These are phyloP conservation scores for Cyprinus carpio DNA, from an alignment of 2,113 vertebrate genomes.

Conservation along the genomic window DNA sequence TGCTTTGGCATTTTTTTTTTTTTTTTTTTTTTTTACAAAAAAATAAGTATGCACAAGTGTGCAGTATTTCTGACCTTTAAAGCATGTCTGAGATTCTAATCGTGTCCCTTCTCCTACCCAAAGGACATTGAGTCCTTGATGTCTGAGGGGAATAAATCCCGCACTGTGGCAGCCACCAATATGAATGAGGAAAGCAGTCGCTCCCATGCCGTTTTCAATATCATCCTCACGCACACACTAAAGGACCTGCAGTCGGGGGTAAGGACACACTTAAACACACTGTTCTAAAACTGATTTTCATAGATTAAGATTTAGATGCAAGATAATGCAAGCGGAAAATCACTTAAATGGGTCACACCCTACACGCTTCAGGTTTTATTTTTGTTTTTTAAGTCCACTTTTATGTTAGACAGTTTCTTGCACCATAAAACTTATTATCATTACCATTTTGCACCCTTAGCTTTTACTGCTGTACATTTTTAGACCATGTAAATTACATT, in stretches of 20 bases:
- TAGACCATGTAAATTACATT: background rate
- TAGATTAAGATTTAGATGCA: constrained; percentile 25
- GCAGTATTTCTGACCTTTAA: constrained; percentile 4
- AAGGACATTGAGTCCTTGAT: constrained; percentile 97
- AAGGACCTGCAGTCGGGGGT: constrained; percentile 91
- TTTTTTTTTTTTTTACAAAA: background rate
- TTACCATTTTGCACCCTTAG: background rate
- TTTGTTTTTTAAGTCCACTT: background rate
- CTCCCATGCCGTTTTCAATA: constrained; percentile 96
- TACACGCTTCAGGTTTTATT: background rate
- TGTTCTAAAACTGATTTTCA: constrained; percentile 19
- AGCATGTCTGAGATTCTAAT: background rate
- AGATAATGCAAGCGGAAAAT: constrained; percentile 8
- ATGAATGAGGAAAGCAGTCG: constrained; percentile 99
- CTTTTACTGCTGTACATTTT: background rate
- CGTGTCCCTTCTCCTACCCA: constrained; percentile 4
- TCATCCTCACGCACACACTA: constrained; percentile 94
- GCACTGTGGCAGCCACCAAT: constrained; percentile 96
- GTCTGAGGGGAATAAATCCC: constrained; percentile 98
- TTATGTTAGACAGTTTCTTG: background rate
- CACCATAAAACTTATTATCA: background rate
- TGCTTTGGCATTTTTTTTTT: background rate
- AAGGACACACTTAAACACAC: constrained; percentile 59
- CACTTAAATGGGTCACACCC: background rate
- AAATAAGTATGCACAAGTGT: background rate